Evolutionary conservation across 2,888 invertebrate species (phyloP), one percentile per base, ranked within the genome.

Genomic region (Ochropacha duplaris): DNA sequence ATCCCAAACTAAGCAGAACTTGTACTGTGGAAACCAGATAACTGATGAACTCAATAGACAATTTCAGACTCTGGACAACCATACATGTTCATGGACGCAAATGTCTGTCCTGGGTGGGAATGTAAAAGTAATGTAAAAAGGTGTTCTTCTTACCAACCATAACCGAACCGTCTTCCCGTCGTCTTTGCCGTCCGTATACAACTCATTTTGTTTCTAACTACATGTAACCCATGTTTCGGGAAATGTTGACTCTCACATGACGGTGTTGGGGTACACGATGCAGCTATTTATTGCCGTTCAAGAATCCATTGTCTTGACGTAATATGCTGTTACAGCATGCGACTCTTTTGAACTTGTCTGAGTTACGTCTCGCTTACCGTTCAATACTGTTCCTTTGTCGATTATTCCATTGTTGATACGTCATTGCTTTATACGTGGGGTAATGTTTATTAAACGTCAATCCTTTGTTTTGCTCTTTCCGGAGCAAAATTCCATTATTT

Each of bases 211-310:
- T n/a, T n/a, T 9, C 19, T 2, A 44, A 14, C 8, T 19, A 44
- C 16, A 19, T 44, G 16, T 44, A 8, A 24, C 36, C 36, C 28
- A 49, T 19, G 57, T 57, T 58, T 57, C 57, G 67, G 74, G 79
- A 81, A 81, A 74, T 67, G 65, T 66, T 72, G 8, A 44, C 68
- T 68, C 68, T 74, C 74, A 75, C 76, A 77, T 74, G 83, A 83
- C 83, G 78, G 81, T 70, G 66, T 66, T 66, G 69, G 68, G 68
- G 68, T 75, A 78, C 78, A 83, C 76, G 76, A 74, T 66, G 70
- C 65, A 66, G 70, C 71, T 72, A 76, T 76, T 74, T 66, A 70
- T 66, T 64, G 66, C 65, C 61, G 63, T 70, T 65, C 62, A 65
- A 61, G 64, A 60, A 58, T 58, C 67, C 62, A 78, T 79, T 80